A percentile compares a stretch with the other conserved stretches of the same genome.
Evolutionary conservation across 1,140 invertebrate species (phyloP).

Genomic region (Prorops nasuta): DNA sequence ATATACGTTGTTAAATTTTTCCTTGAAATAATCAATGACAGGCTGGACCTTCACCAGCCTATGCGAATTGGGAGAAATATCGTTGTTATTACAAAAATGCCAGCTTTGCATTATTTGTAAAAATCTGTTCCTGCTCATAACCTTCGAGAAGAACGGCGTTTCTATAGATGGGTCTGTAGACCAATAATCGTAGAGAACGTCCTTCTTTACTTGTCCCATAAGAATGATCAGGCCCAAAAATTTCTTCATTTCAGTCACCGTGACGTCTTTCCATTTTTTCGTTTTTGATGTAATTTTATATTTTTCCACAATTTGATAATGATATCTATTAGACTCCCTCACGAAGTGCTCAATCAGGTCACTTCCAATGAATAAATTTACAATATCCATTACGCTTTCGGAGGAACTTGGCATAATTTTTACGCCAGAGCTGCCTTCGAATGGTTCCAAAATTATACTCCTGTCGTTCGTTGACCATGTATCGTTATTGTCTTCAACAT

Average conservation of each 20-base stretch:
- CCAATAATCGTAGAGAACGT: slow-evolving; percentile 14
- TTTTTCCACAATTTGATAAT: slow-evolving; percentile 13
- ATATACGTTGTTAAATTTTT: slow-evolving; percentile 9
- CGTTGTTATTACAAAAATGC: slow-evolving; percentile 17
- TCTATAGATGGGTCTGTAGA: slow-evolving; percentile 15
- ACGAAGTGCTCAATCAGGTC: slow-evolving; percentile 22
- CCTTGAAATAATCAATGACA: slow-evolving; percentile 8
- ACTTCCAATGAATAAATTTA: slow-evolving; percentile 23
- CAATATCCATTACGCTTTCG: slow-evolving; percentile 19
- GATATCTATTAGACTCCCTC: slow-evolving; percentile 26
- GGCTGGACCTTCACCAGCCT: slow-evolving; percentile 4
- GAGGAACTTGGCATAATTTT: slow-evolving; percentile 18
- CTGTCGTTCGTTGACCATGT: slow-evolving; percentile 12
- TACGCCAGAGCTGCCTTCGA: slow-evolving; percentile 11
- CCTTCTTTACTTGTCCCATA: slow-evolving; percentile 37
- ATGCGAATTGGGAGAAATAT: neutral
- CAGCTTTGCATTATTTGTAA: slow-evolving; percentile 15
- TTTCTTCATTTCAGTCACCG: slow-evolving; percentile 15
- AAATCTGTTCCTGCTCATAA: slow-evolving; percentile 20
- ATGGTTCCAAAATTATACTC: slow-evolving; percentile 10
- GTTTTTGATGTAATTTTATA: slow-evolving; percentile 15
- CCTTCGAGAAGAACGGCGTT: slow-evolving; percentile 19
- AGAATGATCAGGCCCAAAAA: slow-evolving; percentile 16
- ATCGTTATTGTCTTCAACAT: slow-evolving; percentile 6
- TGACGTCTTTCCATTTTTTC: slow-evolving; percentile 13